Evolutionary conservation across 2,888 invertebrate species (phyloP), one percentile per base, ranked within the genome.

Genomic region (Athalia circularis): DNA sequence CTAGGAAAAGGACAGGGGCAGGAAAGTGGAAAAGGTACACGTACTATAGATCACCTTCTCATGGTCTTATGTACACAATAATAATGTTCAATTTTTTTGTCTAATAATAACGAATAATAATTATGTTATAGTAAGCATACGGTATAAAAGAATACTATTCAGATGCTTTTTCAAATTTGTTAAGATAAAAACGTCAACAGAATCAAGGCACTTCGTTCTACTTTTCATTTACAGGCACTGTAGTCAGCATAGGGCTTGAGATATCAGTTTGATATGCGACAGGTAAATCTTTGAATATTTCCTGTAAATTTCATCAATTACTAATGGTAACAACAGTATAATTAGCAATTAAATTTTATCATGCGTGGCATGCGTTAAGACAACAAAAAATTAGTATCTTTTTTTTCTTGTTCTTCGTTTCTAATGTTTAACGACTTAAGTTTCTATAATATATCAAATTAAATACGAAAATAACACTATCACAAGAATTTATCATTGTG

Each of bases 131-230:
- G 11, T 68, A 68, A 47, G 85, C 84, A 79, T 83, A 82, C 83
- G 82, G 81, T 83, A 84, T 84, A 85, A 85, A 85, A 86, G 83
- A 87, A 86, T 86, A 87, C 84, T 88, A 88, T 87, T 85, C 86
- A 87, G 87, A 88, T 84, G 78, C 80, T 80, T 84, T 76, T 81
- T 77, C 78, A 68, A 77, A 70, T 80, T 80, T 77, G 29, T 54
- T 5, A 54, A 54, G 79, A 79, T 83, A 84, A 82, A 86, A 86
- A 85, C 80, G 81, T 80, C 80, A 79, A 59, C 72, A 54, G 7
- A 79, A 80, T 81, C 83, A 87, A 81, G 83, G 83, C 86, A 86
- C 84, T 82, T 86, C 80, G 79, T 64, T 11, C 65, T 77, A 43
- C 43, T 9, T 57, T 65, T 11, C 11, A 47, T 45, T 54, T 77